Percentiles rank a stretch among this genome's conserved stretches.
Conservation (phyloP, 2,888 invertebrate genomes). For the Lithophane socia region DNA sequence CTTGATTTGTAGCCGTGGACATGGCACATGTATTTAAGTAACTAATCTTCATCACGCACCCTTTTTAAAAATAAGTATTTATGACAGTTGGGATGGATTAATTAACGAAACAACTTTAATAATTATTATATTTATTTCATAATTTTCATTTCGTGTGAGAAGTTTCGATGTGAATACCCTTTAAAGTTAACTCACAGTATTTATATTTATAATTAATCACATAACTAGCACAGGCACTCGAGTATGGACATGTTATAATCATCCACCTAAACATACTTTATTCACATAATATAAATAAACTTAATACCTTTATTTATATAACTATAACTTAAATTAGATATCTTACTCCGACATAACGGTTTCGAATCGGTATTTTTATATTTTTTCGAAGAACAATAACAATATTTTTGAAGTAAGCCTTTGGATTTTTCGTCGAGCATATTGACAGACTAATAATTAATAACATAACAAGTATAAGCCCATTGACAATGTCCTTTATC, state of each 20-base stretch:
- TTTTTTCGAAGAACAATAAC: constrained; percentile 57
- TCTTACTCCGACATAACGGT: constrained; percentile 62
- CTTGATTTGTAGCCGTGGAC: too few relatives aligned
- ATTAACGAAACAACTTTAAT: constrained; percentile 29
- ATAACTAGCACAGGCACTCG: constrained; percentile 76
- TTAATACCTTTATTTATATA: constrained; percentile 69
- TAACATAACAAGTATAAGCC: constrained; percentile 65
- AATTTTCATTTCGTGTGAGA: constrained; percentile 75
- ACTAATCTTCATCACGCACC: not conserved
- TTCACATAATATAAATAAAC: constrained; percentile 77
- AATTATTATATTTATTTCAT: constrained; percentile 76
- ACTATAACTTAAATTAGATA: constrained; percentile 67
- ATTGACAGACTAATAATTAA: constrained; percentile 48
- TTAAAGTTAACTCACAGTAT: constrained; percentile 70
- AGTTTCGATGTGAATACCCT: constrained; percentile 65
- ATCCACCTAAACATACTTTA: constrained; percentile 67
- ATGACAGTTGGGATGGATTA: not conserved
- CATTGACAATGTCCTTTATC: constrained; percentile 67
- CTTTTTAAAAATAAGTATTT: not conserved
- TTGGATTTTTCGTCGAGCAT: constrained; percentile 65
- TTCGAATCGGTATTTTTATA: constrained; percentile 59
- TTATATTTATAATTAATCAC: constrained; percentile 62
- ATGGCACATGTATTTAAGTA: not conserved
- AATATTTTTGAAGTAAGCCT: constrained; percentile 59
- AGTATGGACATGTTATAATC: constrained; percentile 71